Base-by-base conservation (phyloP, 2,797 vertebrate species). In the Melanotaenia nigrans region DNA sequence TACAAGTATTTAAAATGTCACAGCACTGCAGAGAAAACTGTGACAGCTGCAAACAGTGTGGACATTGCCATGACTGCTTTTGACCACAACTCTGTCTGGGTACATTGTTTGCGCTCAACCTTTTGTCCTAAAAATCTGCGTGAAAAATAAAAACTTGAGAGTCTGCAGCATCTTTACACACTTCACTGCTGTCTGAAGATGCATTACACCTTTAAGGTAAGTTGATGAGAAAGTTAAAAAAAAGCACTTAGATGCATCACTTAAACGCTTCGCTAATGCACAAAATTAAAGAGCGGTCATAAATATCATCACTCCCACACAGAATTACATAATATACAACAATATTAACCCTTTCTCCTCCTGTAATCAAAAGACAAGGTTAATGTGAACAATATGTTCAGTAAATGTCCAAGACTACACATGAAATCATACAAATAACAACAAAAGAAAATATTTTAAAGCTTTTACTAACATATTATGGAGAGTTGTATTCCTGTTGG, bases 331-430 rank as follows among this genome's bases (percentile, higher is more conserved):
- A 86, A 88, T 84, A 80, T 84, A 90, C 84, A 89, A 80, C 68
- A 87, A 80, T 78, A 89, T 69, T 59, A 59, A 61, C 10, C 67
- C 79, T 68, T 57, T 61, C 12, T 42, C 62, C 42, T 40, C 80
- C 71, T 38, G 82, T 78, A 89, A 88, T 88, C 83, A 85, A 83
- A 87, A 82, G 84, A 82, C 80, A 84, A 87, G 20, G 70, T 70
- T 86, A 87, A 90, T 85, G 76, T 76, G 89, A 93, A 93, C 91
- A 94, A 93, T 91, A 90, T 92, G 91, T 86, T 93, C 92, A 87
- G 85, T 92, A 93, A 89, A 90, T 79, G 87, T 90, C 87, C 76
- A 62, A 80, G 83, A 85, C 86, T 73, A 87, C 83, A 76, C 71
- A 69, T 61, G 70, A 79, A 73, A 87, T 65, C 71, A 84, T 82